Percentiles rank a stretch among this genome's conserved stretches.
These are phyloP conservation scores for Drosophila subpulchrella DNA, from an alignment of 1,140 invertebrate genomes.

Conservation along the genomic window DNA sequence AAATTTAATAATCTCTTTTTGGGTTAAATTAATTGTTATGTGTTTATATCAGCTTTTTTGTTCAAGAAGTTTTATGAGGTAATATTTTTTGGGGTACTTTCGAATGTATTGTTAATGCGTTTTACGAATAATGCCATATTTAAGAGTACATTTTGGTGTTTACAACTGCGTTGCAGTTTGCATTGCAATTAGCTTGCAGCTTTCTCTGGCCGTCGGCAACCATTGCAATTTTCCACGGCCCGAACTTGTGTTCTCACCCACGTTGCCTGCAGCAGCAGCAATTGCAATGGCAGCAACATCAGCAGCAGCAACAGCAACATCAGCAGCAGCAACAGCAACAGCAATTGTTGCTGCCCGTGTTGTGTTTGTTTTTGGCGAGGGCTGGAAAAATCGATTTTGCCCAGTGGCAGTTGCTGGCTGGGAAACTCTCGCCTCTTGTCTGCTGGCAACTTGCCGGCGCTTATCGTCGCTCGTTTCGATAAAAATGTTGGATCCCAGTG, in stretches of 20 bases:
- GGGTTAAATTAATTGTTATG: too few species aligned
- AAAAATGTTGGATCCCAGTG: slow-evolving; percentile 58
- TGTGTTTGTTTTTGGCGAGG: slow-evolving; percentile 39
- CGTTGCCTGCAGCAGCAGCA: slow-evolving; percentile 21
- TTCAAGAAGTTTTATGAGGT: too few species aligned
- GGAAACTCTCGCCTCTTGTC: slow-evolving; percentile 33
- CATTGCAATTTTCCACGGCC: slow-evolving; percentile 25
- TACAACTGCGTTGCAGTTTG: neutral
- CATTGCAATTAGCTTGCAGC: slow-evolving; percentile 36
- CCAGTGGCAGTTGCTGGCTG: slow-evolving; percentile 24
- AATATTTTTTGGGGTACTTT: too few species aligned
- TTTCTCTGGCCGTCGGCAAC: slow-evolving; percentile 29
- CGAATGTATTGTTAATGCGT: too few species aligned
- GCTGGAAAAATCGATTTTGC: slow-evolving; percentile 70
- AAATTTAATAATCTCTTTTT: neutral
- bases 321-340: slow-evolving; percentile 10
- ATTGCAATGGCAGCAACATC: neutral
- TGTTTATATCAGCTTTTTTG: too few species aligned
- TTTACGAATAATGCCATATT: neutral
- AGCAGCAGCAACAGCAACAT: slow-evolving; percentile 2
- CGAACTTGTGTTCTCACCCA: slow-evolving; percentile 46
- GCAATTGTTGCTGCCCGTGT: slow-evolving; percentile 56
- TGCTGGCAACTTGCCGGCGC: slow-evolving; percentile 40
- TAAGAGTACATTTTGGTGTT: neutral
- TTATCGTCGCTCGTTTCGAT: slow-evolving; percentile 51